These are phyloP conservation scores for Zosterops hypoxanthus DNA, from an alignment of 2,113 vertebrate species.

Conservation along the genomic window DNA sequence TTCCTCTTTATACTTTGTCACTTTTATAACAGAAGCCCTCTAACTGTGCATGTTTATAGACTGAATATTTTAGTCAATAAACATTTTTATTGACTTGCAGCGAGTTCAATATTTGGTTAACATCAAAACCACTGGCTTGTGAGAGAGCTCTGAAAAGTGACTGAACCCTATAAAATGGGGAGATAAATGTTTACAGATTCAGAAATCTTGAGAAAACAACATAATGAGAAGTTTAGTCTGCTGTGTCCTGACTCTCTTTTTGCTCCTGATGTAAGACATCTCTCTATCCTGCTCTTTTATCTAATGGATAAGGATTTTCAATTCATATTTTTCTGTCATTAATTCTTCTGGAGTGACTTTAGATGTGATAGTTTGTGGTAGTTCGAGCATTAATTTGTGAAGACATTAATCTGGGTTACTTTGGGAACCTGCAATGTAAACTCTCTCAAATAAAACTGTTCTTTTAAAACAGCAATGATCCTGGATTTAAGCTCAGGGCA, in stretches of 20 bases:
- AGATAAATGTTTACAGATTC: not conserved
- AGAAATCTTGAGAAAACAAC: not conserved
- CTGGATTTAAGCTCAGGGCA: not conserved
- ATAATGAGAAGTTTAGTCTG: not conserved
- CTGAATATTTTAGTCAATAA: constrained; percentile 49
- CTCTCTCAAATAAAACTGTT: not conserved
- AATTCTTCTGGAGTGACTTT: not conserved
- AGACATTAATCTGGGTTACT: not conserved
- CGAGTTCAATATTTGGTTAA: constrained; percentile 28
- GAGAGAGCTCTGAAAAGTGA: not conserved
- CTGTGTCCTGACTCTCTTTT: not conserved
- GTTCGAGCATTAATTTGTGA: not conserved
- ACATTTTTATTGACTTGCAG: constrained; percentile 32
- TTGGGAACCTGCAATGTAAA: not conserved
- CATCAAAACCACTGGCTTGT: not conserved
- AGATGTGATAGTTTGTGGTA: not conserved
- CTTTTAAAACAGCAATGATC: not conserved
- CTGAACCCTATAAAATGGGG: not conserved
- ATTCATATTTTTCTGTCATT: not conserved
- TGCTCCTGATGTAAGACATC: not conserved
- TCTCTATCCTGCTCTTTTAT: not conserved
- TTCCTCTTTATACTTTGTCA: not conserved
- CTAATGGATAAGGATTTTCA: not conserved
- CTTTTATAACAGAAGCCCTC: constrained; percentile 12
- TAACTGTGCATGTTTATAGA: constrained; percentile 48